Percentiles rank a stretch among this genome's conserved stretches.
Evolutionary conservation across 2,888 invertebrate genomes (phyloP).

Genomic region (Ommatoiulus sabulosus): DNA sequence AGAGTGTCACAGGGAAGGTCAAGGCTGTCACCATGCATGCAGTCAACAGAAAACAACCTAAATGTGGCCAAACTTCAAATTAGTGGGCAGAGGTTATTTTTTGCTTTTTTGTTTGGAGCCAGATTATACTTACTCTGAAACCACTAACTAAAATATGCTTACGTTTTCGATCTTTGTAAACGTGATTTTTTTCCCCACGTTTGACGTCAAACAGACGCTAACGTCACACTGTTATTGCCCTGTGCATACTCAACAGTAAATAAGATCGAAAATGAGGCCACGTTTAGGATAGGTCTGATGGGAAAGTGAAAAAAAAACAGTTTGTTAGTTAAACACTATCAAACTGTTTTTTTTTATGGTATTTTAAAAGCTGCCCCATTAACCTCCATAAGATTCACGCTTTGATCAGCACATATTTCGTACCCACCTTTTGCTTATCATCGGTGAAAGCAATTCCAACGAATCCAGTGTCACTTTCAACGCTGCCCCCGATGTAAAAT

Average conservation of each 20-base stretch:
- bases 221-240: background rate
- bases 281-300: background rate
- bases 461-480: conserved; percentile 26
- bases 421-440: conserved; percentile 14
- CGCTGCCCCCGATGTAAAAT: conserved; percentile 48
- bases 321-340: background rate
- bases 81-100: too few relatives aligned
- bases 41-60: too few relatives aligned
- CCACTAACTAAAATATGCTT: too few relatives aligned
- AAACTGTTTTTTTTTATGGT: background rate
- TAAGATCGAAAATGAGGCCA: background rate
- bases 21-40: too few relatives aligned
- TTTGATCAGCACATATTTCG: background rate
- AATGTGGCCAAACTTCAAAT: too few relatives aligned
- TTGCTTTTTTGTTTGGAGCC: too few relatives aligned
- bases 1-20: too few relatives aligned
- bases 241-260: background rate
- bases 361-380: background rate
- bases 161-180: too few relatives aligned
- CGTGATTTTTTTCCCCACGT: too few relatives aligned
- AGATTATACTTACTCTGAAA: too few relatives aligned
- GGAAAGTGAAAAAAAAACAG: background rate
- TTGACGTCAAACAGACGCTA: too few relatives aligned
- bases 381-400: background rate
- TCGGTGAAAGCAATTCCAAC: conserved; percentile 53